phyloP scores from a whole-genome alignment of 2,113 vertebrate genomes.

The Protomyctophum bolini region DNA sequence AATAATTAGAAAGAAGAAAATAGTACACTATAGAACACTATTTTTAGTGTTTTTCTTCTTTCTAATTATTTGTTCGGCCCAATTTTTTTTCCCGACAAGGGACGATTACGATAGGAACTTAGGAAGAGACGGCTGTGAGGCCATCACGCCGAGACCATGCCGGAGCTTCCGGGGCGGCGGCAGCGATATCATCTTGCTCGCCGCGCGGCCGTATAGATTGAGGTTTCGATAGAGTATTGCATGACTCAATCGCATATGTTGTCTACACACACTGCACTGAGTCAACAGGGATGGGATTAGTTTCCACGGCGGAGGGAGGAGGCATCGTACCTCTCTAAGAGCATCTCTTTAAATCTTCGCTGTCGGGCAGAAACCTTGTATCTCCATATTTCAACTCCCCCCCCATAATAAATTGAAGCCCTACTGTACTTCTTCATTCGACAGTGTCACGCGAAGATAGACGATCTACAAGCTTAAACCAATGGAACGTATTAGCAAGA shows the following conservation, averaged over 20 bases:
- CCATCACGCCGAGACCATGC: neutral
- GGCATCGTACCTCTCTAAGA: slow-evolving; percentile 27
- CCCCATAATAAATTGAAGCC: no score
- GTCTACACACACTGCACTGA: slow-evolving; percentile 40
- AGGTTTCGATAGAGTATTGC: slow-evolving; percentile 36
- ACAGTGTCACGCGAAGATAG: no score
- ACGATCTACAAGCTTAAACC: no score
- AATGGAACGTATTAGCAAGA: no score
- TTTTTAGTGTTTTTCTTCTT: no score
- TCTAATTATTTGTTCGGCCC: no score
- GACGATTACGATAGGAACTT: neutral
- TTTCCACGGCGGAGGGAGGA: slow-evolving; percentile 54
- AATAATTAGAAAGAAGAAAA: no score
- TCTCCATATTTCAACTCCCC: no score
- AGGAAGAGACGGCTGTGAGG: neutral
- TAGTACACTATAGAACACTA: no score
- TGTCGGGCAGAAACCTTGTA: no score
- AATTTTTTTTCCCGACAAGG: no score
- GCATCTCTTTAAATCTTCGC: slow-evolving; percentile 22
- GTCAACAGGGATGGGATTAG: slow-evolving; percentile 62
- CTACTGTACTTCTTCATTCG: no score
- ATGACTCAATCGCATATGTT: slow-evolving; percentile 32
- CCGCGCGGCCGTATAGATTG: slow-evolving; percentile 8
- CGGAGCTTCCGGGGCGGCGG: slow-evolving; percentile 23
- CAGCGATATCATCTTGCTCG: slow-evolving; percentile 43